Evolutionary conservation across 2,113 vertebrate genomes (phyloP).

Genomic region (Struthidea cinerea): DNA sequence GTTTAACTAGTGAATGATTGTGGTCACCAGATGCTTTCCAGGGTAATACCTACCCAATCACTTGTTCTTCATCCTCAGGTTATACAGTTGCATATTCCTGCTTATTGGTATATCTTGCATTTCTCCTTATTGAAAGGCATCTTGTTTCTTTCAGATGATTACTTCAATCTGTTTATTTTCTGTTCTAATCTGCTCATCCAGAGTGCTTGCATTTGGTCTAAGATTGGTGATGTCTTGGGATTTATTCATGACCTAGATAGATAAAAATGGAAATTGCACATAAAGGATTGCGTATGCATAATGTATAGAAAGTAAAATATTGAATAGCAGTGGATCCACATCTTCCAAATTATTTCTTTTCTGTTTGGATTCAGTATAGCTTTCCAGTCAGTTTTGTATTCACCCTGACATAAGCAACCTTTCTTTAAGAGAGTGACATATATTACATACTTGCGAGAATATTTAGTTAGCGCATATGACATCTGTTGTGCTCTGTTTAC

Average conservation of each 20-base stretch:
- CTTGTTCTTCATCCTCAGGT: not conserved
- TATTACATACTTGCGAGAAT: not conserved
- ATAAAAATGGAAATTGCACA: not conserved
- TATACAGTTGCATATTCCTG: not conserved
- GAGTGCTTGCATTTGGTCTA: not conserved
- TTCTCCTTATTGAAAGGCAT: not conserved
- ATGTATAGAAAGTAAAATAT: not conserved
- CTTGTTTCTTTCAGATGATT: not conserved
- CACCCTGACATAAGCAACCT: not conserved
- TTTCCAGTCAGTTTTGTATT: not conserved
- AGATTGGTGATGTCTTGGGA: not conserved
- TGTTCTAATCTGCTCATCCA: not conserved
- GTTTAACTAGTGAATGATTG: not conserved
- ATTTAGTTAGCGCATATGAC: not conserved
- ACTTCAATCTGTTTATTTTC: not conserved
- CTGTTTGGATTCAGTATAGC: not conserved
- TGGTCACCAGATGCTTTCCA: not conserved
- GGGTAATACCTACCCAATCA: not conserved
- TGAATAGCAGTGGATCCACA: not conserved
- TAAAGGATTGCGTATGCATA: not conserved
- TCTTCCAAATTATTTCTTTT: not conserved
- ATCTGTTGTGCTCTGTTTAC: not conserved
- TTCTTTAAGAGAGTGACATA: not conserved
- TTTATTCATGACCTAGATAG: slow-evolving; percentile 1
- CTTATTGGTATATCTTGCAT: not conserved